phyloP scores from a whole-genome alignment of 2,797 vertebrate species.

The Trachurus trachurus region DNA sequence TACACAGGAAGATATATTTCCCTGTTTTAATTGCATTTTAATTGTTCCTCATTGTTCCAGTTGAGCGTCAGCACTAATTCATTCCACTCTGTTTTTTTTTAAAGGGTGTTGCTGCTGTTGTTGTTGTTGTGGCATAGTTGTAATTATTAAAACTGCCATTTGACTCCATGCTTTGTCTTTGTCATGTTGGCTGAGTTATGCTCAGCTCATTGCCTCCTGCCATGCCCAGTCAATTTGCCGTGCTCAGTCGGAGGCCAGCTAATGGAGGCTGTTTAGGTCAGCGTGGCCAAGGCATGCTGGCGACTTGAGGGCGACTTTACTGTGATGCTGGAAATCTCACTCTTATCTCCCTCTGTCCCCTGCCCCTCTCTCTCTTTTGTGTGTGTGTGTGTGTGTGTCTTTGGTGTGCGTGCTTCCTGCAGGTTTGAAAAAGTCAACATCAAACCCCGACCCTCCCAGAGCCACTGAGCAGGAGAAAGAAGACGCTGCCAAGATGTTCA shows the following conservation, averaged over 20 bases:
- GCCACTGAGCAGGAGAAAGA: conserved; percentile 68
- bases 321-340: conserved; percentile 68
- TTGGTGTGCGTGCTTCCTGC: conserved; percentile 25
- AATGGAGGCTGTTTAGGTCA: conserved; percentile 61
- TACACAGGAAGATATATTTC: conserved; percentile 24
- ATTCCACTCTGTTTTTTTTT: conserved; percentile 29
- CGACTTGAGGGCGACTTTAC: conserved; percentile 42
- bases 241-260: conserved; percentile 54
- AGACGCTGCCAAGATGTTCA: conserved; percentile 86
- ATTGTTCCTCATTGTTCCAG: conserved; percentile 38
- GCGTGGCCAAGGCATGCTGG: conserved; percentile 27
- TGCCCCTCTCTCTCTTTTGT: conserved; percentile 26
- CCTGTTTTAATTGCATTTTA: conserved; percentile 52
- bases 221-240: conserved; percentile 57
- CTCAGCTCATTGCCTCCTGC: conserved; percentile 46
- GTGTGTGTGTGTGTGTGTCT: background rate
- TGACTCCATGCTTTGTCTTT: conserved; percentile 46
- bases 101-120: conserved; percentile 1
- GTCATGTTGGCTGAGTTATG: conserved; percentile 45
- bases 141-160: conserved; percentile 42
- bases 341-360: conserved; percentile 56
- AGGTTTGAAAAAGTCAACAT: conserved; percentile 75
- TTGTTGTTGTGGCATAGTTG: background rate
- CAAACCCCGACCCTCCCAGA: conserved; percentile 67
- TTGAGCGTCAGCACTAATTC: conserved; percentile 48